Evolutionary conservation across 2,797 vertebrate genomes (phyloP).

Genomic region (Molothrus ater): DNA sequence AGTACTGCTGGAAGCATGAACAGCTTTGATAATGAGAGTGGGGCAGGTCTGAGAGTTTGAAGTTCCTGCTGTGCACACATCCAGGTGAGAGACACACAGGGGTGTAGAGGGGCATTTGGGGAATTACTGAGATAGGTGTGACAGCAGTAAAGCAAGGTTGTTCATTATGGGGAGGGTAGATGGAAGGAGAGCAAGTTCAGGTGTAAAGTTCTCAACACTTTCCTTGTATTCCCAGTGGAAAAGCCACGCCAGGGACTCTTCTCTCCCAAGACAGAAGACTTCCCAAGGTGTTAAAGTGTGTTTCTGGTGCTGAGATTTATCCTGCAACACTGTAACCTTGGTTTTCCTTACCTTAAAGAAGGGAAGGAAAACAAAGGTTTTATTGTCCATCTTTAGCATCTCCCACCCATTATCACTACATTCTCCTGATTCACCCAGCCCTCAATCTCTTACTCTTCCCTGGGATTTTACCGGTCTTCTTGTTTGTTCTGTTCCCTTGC

Average conservation of each 20-base stretch:
- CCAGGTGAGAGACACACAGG: neutral
- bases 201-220: neutral
- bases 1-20: neutral
- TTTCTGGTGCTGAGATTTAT: neutral
- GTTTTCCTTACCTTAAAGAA: neutral
- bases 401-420: neutral
- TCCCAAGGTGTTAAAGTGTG: neutral
- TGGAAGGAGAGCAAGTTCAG: neutral
- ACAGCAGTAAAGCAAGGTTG: neutral
- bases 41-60: neutral
- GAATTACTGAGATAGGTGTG: neutral
- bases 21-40: neutral
- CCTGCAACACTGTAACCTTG: neutral
- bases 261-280: neutral
- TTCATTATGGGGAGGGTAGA: fast-evolving
- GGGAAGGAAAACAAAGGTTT: neutral
- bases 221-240: neutral
- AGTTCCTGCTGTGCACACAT: neutral
- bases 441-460: neutral
- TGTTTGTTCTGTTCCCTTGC: neutral
- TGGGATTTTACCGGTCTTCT: neutral
- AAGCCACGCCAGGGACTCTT: neutral
- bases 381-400: neutral
- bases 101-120: neutral
- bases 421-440: neutral